Evolutionary conservation across 2,797 vertebrate species (phyloP).

Genomic region (Amblyopsis hoosieri): DNA sequence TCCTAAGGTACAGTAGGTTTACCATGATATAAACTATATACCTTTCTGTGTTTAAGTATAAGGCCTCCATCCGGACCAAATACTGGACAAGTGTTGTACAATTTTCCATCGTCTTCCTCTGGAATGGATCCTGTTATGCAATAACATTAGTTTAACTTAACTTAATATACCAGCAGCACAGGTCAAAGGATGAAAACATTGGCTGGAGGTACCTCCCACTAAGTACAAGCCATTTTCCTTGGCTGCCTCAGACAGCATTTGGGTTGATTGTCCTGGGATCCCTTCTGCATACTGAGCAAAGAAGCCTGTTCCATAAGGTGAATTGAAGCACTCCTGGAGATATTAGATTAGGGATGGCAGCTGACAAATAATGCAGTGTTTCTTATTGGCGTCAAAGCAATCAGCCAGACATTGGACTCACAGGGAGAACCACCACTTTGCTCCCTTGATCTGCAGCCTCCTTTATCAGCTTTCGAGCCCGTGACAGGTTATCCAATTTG

Average conservation of each 20-base stretch:
- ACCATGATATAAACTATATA: conserved; percentile 38
- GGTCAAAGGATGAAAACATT: neutral
- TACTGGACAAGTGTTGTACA: conserved; percentile 91
- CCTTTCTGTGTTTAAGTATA: conserved; percentile 93
- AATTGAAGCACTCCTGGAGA: conserved; percentile 94
- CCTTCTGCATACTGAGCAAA: conserved; percentile 90
- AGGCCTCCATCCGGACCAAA: conserved; percentile 91
- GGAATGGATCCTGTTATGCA: conserved; percentile 89
- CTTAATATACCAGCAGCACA: neutral
- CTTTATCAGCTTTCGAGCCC: conserved; percentile 81
- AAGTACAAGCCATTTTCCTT: conserved; percentile 88
- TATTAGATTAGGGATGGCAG: neutral
- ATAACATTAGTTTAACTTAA: neutral
- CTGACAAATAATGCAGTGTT: neutral
- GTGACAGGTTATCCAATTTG: conserved; percentile 88
- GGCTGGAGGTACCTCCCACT: conserved; percentile 84
- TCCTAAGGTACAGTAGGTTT: too few species aligned
- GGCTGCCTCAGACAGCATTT: conserved; percentile 86
- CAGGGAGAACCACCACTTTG: conserved; percentile 89
- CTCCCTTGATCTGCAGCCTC: conserved; percentile 87
- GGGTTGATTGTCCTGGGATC: conserved; percentile 91
- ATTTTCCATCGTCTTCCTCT: conserved; percentile 88
- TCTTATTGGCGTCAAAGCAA: neutral
- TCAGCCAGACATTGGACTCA: conserved; percentile 71
- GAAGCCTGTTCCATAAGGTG: conserved; percentile 90